phyloP scores from a whole-genome alignment of 2,113 vertebrate genomes.

The Blennius ocellaris region DNA sequence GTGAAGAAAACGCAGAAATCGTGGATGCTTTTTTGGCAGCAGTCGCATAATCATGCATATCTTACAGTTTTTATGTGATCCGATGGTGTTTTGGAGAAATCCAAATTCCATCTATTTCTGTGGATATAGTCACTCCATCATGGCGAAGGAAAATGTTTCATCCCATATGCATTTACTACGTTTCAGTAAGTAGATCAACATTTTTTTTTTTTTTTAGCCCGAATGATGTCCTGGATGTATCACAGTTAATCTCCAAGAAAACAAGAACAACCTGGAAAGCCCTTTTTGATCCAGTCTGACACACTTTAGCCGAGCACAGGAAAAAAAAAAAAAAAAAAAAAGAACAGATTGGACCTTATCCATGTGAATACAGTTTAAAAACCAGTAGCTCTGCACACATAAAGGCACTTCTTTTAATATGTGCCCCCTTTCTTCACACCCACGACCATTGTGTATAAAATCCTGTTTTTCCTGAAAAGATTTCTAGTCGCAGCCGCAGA shows the following conservation, averaged over 20 bases:
- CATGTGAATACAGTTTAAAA: constrained; percentile 79
- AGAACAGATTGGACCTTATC: constrained; percentile 78
- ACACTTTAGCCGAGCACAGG: constrained; percentile 65
- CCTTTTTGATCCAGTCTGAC: constrained; percentile 77
- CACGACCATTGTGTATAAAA: constrained; percentile 85
- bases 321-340: constrained; percentile 40
- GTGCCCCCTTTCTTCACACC: constrained; percentile 84
- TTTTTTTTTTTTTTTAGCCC: constrained; percentile 49
- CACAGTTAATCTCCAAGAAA: constrained; percentile 72
- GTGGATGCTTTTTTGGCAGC: constrained; percentile 38
- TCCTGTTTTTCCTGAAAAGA: constrained; percentile 85
- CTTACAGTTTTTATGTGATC: constrained; percentile 37
- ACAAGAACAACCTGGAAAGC: constrained; percentile 77
- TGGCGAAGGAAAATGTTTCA: background rate
- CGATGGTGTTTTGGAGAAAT: constrained; percentile 26
- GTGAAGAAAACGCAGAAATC: constrained; percentile 53
- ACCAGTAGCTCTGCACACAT: constrained; percentile 77
- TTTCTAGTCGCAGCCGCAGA: constrained; percentile 83
- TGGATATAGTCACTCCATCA: constrained; percentile 4
- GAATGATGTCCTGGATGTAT: constrained; percentile 74
- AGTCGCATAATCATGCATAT: constrained; percentile 43
- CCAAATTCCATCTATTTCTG: constrained; percentile 25
- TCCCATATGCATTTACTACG: constrained; percentile 28
- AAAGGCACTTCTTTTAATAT: constrained; percentile 82
- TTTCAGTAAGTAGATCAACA: constrained; percentile 45